Conservation (phyloP, 2,797 vertebrate genomes). For the Argya squamiceps region DNA sequence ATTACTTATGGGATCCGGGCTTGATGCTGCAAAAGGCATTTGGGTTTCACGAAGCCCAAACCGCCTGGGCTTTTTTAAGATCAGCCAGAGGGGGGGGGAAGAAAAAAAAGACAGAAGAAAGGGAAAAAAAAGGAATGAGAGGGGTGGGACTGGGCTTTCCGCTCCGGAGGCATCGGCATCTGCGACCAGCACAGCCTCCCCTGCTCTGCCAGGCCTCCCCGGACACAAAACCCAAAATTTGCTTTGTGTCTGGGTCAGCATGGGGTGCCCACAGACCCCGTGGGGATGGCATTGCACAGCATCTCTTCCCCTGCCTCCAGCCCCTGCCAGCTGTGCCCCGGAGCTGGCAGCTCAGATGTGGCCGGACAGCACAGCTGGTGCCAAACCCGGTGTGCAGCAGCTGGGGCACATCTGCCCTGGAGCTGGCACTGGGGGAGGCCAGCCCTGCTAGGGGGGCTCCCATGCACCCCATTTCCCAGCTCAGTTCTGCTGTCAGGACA, state of each 20-base stretch:
- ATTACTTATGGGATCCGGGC: conserved; percentile 63
- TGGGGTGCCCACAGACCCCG: not conserved
- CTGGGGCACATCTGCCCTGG: not conserved
- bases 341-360: not conserved
- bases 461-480: not conserved
- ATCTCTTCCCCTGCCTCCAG: not conserved
- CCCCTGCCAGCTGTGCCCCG: not conserved
- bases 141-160: not conserved
- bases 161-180: not conserved
- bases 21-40: conserved; percentile 58
- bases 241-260: conserved; percentile 1
- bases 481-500: fast-evolving
- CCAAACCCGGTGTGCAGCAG: not conserved
- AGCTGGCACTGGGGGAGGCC: not conserved
- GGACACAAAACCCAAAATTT: not conserved
- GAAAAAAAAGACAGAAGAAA: not conserved
- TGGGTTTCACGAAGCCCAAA: not conserved
- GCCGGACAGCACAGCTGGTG: fast-evolving
- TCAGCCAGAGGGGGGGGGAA: not conserved
- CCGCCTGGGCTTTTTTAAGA: conserved; percentile 25
- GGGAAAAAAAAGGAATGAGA: not conserved
- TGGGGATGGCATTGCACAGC: not conserved
- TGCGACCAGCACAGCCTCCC: not conserved
- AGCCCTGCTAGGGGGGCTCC: not conserved
- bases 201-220: not conserved